Base-by-base conservation (phyloP, 2,797 vertebrate species). In the Enteromius anoplus region DNA sequence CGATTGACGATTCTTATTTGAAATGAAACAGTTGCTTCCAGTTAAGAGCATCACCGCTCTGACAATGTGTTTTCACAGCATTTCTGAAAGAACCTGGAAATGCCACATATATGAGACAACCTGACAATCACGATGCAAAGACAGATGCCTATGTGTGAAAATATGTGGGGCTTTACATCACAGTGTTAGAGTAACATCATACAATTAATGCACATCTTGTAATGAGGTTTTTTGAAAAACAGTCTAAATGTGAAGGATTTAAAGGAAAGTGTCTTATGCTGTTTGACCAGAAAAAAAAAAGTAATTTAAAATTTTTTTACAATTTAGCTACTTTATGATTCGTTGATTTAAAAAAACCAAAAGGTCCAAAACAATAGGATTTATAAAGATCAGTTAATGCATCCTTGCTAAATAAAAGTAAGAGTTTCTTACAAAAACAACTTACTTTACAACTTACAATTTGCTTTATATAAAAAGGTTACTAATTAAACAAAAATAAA, bases 21-120 rank as follows among this genome's bases (percentile, higher is more conserved):
- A 82, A 80, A 45, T 55, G 5, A 86, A 81, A 75, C 58, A 11
- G 55, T 84, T 75, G 37, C 49, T 77, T 75, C 32, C 73, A 64
- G 40, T 64, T 65, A 68, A 69, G 65, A 65, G 80, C 19, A 10
- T 81, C 66, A 40, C 37, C n/a, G 11, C 71, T 85, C 15, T 78
- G 47, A 82, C 75, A 68, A 78, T 62, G 75, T 55, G 32, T 79
- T 79, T 53, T 69, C 49, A 4, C 64, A 55, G 47, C 3, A 15
- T 68, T 53, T 79, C 19, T 51, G 21, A 51, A 68, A 79, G 37
- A 60, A 40, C 29, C 64, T 37, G 62, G 32, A 78, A 26, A 68
- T 40, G 47, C 12, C 37, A 17, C 23, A 66, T 78, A 19, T 32
- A 34, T 66, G 42, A 78, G 42, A 65, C 42, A 49, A 34, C 42